Evolutionary conservation across 2,888 invertebrate genomes (phyloP).

Genomic region (Mechanitis mazaeus): DNA sequence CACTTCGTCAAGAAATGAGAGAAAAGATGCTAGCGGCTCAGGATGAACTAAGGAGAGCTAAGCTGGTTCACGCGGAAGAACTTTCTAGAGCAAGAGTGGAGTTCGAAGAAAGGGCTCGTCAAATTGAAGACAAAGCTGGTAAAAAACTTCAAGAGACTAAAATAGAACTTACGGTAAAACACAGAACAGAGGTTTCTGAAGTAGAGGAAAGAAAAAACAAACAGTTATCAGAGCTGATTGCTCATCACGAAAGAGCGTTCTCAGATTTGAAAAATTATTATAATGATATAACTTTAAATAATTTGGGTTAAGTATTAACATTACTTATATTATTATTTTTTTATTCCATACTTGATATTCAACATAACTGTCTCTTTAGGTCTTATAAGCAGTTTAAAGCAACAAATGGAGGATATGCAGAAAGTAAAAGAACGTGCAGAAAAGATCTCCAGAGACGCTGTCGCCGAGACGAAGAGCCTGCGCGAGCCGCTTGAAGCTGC

Average conservation of each 20-base stretch:
- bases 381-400: slow-evolving; percentile 91
- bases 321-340: neutral
- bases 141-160: slow-evolving; percentile 84
- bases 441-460: slow-evolving; percentile 79
- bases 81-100: slow-evolving; percentile 77
- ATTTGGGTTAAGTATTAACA: slow-evolving; percentile 78
- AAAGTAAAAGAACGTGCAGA: slow-evolving; percentile 86
- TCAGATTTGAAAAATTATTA: slow-evolving; percentile 95
- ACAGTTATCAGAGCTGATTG: slow-evolving; percentile 87
- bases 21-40: slow-evolving; percentile 83
- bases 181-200: slow-evolving; percentile 90
- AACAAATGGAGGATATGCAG: slow-evolving; percentile 84
- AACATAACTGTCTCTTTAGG: slow-evolving; percentile 37
- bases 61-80: slow-evolving; percentile 85
- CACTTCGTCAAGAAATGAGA: slow-evolving; percentile 79
- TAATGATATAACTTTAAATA: slow-evolving; percentile 95
- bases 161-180: slow-evolving; percentile 82
- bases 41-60: slow-evolving; percentile 83
- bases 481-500: slow-evolving; percentile 84
- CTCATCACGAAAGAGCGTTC: slow-evolving; percentile 90
- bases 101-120: slow-evolving; percentile 68
- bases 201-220: slow-evolving; percentile 94
- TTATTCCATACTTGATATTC: neutral
- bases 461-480: slow-evolving; percentile 84
- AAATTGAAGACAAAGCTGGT: slow-evolving; percentile 79